Percentiles rank a stretch among this genome's conserved stretches.
Evolutionary conservation across 2,113 vertebrate species (phyloP).

Genomic region (Labeo rohita): DNA sequence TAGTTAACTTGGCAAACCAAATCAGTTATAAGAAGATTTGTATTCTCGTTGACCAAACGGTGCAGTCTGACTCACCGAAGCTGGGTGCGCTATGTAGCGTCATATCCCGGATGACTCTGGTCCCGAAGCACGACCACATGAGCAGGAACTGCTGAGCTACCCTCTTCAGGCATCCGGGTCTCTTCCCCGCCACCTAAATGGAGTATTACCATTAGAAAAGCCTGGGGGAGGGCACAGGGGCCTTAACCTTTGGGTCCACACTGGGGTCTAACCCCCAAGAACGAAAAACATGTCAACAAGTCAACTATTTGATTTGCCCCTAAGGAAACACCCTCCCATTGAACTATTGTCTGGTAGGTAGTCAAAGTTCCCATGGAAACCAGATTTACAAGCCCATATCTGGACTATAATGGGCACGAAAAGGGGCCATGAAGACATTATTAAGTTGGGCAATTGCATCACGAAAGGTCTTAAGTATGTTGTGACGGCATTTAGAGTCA

Average conservation of each 20-base stretch:
- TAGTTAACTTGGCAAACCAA: background rate
- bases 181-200: constrained; percentile 92
- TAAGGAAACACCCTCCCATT: constrained; percentile 78
- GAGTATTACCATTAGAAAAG: constrained; percentile 80
- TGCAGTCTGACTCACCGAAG: constrained; percentile 84
- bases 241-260: constrained; percentile 75
- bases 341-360: constrained; percentile 77
- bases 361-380: constrained; percentile 72
- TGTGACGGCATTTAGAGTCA: constrained; percentile 52
- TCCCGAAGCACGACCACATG: constrained; percentile 99
- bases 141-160: constrained; percentile 97
- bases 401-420: constrained; percentile 78
- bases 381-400: constrained; percentile 81
- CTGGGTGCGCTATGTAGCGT: constrained; percentile 98
- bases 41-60: background rate
- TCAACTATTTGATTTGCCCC: constrained; percentile 85
- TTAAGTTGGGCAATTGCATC: constrained; percentile 74
- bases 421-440: constrained; percentile 81
- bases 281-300: constrained; percentile 84
- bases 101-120: constrained; percentile 98
- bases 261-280: constrained; percentile 76
- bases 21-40: background rate
- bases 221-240: constrained; percentile 41
- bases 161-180: constrained; percentile 93
- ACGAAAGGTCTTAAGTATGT: constrained; percentile 61